Conservation (phyloP, 2,797 vertebrate genomes). For the Champsocephalus gunnari region DNA sequence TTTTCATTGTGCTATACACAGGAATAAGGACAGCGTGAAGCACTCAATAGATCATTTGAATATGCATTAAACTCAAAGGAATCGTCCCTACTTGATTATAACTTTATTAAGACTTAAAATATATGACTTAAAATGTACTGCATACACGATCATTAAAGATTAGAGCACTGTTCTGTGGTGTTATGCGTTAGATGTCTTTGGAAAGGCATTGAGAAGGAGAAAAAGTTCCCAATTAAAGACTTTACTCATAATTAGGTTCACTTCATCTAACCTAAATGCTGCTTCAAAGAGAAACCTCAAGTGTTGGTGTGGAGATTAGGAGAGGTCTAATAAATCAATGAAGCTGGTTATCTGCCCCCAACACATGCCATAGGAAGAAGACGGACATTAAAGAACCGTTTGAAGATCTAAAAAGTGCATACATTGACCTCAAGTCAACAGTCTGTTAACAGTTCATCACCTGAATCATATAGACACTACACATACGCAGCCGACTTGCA, state of each 20-base stretch:
- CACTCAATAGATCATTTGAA: too few relatives aligned
- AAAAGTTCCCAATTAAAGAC: slow-evolving; percentile 19
- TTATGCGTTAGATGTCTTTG: too few relatives aligned
- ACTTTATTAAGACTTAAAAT: too few relatives aligned
- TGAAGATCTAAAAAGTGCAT: not conserved
- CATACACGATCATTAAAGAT: too few relatives aligned
- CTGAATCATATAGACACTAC: not conserved
- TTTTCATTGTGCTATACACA: not conserved
- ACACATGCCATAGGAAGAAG: slow-evolving; percentile 20
- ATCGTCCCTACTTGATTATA: too few relatives aligned
- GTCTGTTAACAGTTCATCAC: not conserved
- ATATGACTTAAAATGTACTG: too few relatives aligned
- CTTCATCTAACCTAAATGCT: slow-evolving; percentile 27
- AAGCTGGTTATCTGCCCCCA: slow-evolving; percentile 49
- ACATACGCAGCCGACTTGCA: slow-evolving; percentile 7
- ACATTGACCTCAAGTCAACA: not conserved
- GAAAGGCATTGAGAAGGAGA: too few relatives aligned
- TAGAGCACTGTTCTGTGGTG: too few relatives aligned
- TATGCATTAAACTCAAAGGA: too few relatives aligned
- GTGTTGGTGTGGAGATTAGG: slow-evolving; percentile 34
- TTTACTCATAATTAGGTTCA: slow-evolving; percentile 19
- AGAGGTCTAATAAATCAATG: slow-evolving; percentile 48
- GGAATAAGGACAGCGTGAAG: too few relatives aligned
- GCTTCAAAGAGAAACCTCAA: slow-evolving; percentile 38
- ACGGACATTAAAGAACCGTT: slow-evolving; percentile 11